Base-by-base conservation (phyloP, 2,888 invertebrate genomes). In the Miltochrista miniata region DNA sequence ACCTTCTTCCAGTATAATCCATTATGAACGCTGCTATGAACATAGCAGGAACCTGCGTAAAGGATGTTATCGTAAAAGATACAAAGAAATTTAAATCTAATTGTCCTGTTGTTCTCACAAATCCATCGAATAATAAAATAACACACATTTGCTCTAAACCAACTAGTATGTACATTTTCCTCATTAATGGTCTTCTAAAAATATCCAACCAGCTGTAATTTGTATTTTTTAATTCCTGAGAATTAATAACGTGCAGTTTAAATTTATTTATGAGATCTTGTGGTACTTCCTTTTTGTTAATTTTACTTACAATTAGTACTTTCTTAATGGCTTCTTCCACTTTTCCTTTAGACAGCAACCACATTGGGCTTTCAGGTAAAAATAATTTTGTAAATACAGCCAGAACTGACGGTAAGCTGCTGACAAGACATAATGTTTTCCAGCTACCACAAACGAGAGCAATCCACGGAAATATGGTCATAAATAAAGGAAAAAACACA, bases 341-440 rank as follows among this genome's bases (percentile, higher is more conserved):
- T 14, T 80, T 72, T 7, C 83, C 85, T 51, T 79, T 83, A 10
- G 81, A 78, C 2, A 87, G 50, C 8, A 86, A 56, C 87, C 87
- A 88, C 43, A 82, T 74, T 10, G 88, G 83, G 53, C 88, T 88
- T 59, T 88, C 88, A 1, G 86, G 85, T 30, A 87, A 66, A 14
- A 85, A 44, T 11, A 83, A 68, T 7, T 81, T 83, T 8, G 83
- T 70, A 2, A 86, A 31, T 34, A 87, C 7, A 3, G 79, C 59
- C 7, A 83, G 49, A 0, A 63, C 73, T 71, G 87, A 68, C 1
- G 87, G 86, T 13, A 81, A 51, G 53, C 85, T 85, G 2, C 82
- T 86, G 1, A 61, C 85, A 49, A 88, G 65, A 2, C 79, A 74
- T 10, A 85, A 43, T 7, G 55, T 61, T 55, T 78, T 85, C 88